Percentiles rank a stretch among this genome's conserved stretches.
Conservation (phyloP, 2,797 vertebrate species). For the Rhinichthys osculus region DNA sequence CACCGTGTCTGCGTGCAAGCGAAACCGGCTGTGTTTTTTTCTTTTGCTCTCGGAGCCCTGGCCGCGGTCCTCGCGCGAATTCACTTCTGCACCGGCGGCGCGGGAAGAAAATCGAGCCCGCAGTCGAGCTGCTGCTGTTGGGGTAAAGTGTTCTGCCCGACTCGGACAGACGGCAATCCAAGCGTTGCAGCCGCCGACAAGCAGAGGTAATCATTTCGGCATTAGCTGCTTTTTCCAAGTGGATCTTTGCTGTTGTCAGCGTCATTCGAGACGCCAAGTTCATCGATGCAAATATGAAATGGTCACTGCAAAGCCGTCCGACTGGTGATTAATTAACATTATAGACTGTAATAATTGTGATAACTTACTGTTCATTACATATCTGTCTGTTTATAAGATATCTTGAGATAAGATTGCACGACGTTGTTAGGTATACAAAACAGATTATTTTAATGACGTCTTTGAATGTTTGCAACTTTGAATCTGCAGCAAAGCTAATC, state of each 20-base stretch:
- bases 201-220: constrained; percentile 22
- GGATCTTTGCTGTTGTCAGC: background rate
- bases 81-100: constrained; percentile 59
- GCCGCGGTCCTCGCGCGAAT: constrained; percentile 50
- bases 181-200: background rate
- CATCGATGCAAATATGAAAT: constrained; percentile 2
- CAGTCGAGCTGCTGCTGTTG: constrained; percentile 55
- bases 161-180: constrained; percentile 29
- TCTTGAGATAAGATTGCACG: background rate
- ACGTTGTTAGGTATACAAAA: background rate
- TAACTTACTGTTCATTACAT: background rate
- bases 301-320: constrained; percentile 8
- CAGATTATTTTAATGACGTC: background rate
- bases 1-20: constrained; percentile 37
- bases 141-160: constrained; percentile 13
- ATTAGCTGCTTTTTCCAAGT: background rate
- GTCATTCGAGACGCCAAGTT: constrained; percentile 12
- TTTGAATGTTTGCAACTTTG: background rate
- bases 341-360: background rate
- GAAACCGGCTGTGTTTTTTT: background rate
- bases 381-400: background rate
- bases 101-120: constrained; percentile 58
- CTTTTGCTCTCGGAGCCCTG: constrained; percentile 35
- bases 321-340: background rate
- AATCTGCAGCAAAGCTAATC: background rate